Conservation (phyloP, 2,888 invertebrate species). For the Priapulus caudatus region DNA sequence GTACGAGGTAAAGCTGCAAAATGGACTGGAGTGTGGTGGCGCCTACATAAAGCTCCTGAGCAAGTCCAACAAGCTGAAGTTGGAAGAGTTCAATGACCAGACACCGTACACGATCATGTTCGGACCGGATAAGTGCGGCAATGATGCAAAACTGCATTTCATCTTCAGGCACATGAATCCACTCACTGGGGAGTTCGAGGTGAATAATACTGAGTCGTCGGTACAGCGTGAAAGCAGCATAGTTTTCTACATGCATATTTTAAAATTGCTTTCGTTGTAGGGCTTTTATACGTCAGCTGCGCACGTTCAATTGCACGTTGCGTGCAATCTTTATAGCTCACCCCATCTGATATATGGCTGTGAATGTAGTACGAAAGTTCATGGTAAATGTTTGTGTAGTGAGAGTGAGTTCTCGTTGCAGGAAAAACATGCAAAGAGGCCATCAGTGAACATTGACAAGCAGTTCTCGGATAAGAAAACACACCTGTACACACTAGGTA, state of each 20-base stretch:
- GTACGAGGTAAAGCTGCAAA: conserved; percentile 58
- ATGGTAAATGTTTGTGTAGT: no score
- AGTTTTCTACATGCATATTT: no score
- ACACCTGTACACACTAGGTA: conserved; percentile 63
- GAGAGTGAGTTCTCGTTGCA: no score
- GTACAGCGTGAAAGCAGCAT: no score
- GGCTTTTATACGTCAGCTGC: no score
- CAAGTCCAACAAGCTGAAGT: conserved; percentile 51
- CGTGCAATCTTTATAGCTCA: no score
- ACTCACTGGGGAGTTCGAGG: conserved; percentile 65
- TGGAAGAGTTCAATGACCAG: conserved; percentile 77
- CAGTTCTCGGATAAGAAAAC: conserved; percentile 73
- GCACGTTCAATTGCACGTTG: no score
- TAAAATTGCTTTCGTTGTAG: no score
- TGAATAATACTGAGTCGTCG: no score
- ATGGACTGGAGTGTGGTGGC: conserved; percentile 96
- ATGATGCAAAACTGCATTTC: conserved; percentile 73
- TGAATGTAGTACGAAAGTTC: no score
- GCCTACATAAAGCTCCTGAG: conserved; percentile 89
- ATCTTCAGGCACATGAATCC: conserved; percentile 95
- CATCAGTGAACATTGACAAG: conserved; percentile 51
- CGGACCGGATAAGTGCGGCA: conserved; percentile 98
- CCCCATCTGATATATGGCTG: no score
- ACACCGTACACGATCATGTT: conserved; percentile 99
- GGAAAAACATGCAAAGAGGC: conserved; percentile 92